phyloP scores from a whole-genome alignment of 2,888 invertebrate species.

The Belgica antarctica region DNA sequence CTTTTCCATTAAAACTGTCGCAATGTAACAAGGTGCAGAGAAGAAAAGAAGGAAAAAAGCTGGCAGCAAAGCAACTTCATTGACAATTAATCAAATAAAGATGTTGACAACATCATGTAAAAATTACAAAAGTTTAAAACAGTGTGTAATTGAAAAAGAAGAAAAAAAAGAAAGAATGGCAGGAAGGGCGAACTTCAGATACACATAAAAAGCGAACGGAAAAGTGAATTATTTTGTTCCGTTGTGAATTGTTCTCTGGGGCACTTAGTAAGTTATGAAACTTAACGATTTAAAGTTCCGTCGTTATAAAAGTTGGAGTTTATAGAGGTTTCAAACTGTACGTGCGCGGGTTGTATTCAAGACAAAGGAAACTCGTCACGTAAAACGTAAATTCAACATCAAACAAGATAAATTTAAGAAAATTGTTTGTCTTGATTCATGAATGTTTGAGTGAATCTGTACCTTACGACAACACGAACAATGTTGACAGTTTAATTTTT shows the following conservation, averaged over 20 bases:
- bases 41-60: background rate
- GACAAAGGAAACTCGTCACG: no score
- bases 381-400: no score
- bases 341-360: no score
- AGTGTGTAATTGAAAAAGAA: slow-evolving; percentile 14
- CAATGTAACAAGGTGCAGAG: background rate
- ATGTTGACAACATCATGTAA: slow-evolving; percentile 42
- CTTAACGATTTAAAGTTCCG: no score
- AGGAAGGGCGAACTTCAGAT: background rate
- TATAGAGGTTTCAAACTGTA: no score
- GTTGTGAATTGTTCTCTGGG: background rate
- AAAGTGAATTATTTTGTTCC: background rate
- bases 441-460: no score
- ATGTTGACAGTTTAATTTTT: no score
- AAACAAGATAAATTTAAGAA: no score
- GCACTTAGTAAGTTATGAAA: no score
- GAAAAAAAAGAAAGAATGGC: background rate
- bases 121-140: slow-evolving; percentile 38
- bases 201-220: background rate
- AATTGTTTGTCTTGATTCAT: no score
- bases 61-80: background rate
- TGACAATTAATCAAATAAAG: slow-evolving; percentile 42
- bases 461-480: no score
- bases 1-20: slow-evolving; percentile 22
- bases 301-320: no score